Percentiles rank a stretch among this genome's conserved stretches.
phyloP scores from a whole-genome alignment of 1,140 invertebrate species.

The Drosophila insularis region DNA sequence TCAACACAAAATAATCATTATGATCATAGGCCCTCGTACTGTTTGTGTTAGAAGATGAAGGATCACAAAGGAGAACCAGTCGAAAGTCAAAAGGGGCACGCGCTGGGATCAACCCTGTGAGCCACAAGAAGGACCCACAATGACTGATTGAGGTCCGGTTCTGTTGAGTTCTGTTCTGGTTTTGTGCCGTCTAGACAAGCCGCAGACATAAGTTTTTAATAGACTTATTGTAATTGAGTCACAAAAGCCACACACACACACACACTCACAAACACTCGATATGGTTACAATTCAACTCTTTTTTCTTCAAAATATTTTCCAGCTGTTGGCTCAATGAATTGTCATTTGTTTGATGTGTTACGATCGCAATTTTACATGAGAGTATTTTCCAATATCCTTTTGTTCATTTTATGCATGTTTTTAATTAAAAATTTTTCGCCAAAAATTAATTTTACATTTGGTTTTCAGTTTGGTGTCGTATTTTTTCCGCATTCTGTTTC shows the following conservation, averaged over 20 bases:
- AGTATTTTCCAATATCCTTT: neutral
- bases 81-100: slow-evolving; percentile 30
- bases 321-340: slow-evolving; percentile 34
- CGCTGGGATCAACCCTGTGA: slow-evolving; percentile 47
- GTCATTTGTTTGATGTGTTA: slow-evolving; percentile 10
- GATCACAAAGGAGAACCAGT: slow-evolving; percentile 45
- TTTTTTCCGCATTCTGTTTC: slow-evolving; percentile 11
- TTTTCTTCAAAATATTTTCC: slow-evolving; percentile 38
- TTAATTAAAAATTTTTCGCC: slow-evolving; percentile 70
- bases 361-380: slow-evolving; percentile 55
- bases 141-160: slow-evolving; percentile 54
- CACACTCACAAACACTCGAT: slow-evolving; percentile 22
- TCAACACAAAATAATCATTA: slow-evolving; percentile 3
- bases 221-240: slow-evolving; percentile 81
- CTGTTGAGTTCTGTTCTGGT: slow-evolving; percentile 1
- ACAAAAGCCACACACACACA: slow-evolving; percentile 62
- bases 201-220: slow-evolving; percentile 71
- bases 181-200: slow-evolving; percentile 55
- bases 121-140: slow-evolving; percentile 45
- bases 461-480: neutral
- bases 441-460: slow-evolving; percentile 45
- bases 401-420: slow-evolving; percentile 1
- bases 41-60: slow-evolving; percentile 56
- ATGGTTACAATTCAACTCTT: slow-evolving; percentile 65
- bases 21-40: slow-evolving; percentile 20